Base-by-base conservation (phyloP, 2,797 vertebrate species). In the Parambassis ranga region DNA sequence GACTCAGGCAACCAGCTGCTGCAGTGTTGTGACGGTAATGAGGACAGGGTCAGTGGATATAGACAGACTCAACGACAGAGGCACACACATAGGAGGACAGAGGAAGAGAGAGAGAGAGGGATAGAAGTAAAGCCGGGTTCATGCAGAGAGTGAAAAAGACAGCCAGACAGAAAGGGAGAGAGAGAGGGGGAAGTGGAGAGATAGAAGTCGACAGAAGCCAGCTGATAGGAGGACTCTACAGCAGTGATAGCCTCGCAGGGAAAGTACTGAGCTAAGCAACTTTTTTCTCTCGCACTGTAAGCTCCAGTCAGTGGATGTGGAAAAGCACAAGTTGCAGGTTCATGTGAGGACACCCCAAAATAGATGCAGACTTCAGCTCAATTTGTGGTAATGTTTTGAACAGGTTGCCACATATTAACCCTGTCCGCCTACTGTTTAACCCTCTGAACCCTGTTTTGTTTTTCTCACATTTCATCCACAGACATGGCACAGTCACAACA, bases 11-110 rank as follows among this genome's bases (percentile, higher is more conserved):
- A 70, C 71, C 76, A 69, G 82, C 74, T 83, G 81, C 86, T 86
- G 79, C 82, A 70, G 79, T 80, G 55, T 83, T 81, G 70, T 83
- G 83, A 87, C 85, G 81, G 87, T 89, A 90, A 92, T 88, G 86
- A 92, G 90, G 84, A 83, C 79, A 51, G 85, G 85, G 87, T 89
- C 81, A 81, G 79, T 30, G 72, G 52, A 49, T 43, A 64, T 19
- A 76, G 81, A 75, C 71, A 77, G 72, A 62, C 51, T 71, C 78
- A 87, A 76, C 41, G 76, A 83, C 66, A 49, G 51, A 67, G 74
- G 57, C 65, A 51, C 57, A 75, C 51, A 60, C 6, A n/a, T n/a
- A 16, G 52, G 36, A 65, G 66, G 49, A 67, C 18, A 24, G 69
- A 56, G 53, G 46, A 14, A 15, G 27, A 42, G 19, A 7, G 41